These are phyloP conservation scores for Gnathonemus longibarbis DNA, from an alignment of 2,113 vertebrate genomes.

Conservation along the genomic window DNA sequence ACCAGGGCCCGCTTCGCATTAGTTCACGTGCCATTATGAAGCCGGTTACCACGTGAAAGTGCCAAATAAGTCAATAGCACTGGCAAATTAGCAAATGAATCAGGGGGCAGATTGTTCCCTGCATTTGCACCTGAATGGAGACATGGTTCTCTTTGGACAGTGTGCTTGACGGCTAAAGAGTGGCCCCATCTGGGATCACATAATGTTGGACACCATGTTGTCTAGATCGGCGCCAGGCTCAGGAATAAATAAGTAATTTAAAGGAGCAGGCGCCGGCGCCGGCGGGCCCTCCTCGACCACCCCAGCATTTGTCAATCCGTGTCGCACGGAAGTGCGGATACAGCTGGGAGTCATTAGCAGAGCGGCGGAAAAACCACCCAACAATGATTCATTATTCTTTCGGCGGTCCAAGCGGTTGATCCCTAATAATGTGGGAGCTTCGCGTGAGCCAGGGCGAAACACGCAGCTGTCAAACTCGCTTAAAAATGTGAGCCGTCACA, in stretches of 20 bases:
- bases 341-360: conserved; percentile 26
- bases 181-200: not conserved
- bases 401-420: conserved; percentile 9
- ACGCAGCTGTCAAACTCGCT: conserved; percentile 14
- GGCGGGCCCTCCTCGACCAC: not conserved
- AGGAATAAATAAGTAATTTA: not conserved
- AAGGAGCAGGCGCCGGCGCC: not conserved
- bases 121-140: conserved; percentile 6
- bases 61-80: not conserved
- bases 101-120: not conserved
- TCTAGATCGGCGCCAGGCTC: not conserved
- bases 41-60: not conserved
- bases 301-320: conserved; percentile 17
- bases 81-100: conserved; percentile 15
- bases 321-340: not conserved
- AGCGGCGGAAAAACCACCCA: not conserved
- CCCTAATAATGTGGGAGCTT: not conserved
- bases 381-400: conserved; percentile 23
- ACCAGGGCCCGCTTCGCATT: not conserved
- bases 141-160: not conserved
- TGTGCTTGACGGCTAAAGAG: not conserved
- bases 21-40: not conserved
- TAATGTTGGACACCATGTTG: conserved; percentile 1
- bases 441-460: not conserved
- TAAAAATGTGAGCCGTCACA: conserved; percentile 11